These are phyloP conservation scores for Cephus sareptanus DNA, from an alignment of 2,888 invertebrate species.

Conservation along the genomic window DNA sequence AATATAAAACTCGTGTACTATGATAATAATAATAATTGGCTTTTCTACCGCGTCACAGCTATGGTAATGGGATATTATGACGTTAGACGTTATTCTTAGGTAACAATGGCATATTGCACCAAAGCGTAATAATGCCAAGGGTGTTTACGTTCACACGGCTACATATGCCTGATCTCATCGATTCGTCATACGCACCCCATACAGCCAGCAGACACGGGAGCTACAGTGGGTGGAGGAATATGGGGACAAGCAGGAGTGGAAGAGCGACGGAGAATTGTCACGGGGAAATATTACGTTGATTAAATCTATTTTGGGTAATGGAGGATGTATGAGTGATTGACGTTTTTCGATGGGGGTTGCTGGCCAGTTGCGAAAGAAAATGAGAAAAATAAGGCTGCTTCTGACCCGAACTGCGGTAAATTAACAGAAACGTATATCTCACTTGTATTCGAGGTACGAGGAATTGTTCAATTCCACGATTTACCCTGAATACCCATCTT, in stretches of 20 bases:
- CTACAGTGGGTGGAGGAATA: slow-evolving; percentile 5
- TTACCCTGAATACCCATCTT: not conserved
- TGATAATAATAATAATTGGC: not conserved
- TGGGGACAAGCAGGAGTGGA: slow-evolving; percentile 13
- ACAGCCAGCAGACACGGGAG: slow-evolving; percentile 9
- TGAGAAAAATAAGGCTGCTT: slow-evolving; percentile 28
- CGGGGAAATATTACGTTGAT: slow-evolving; percentile 45
- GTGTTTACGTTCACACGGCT: slow-evolving; percentile 53
- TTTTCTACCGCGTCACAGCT: not conserved
- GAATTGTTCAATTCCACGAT: not conserved
- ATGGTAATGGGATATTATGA: not conserved
- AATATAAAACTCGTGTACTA: not conserved
- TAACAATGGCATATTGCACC: slow-evolving; percentile 31
- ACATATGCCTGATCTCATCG: slow-evolving; percentile 55
- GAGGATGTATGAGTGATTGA: slow-evolving; percentile 49
- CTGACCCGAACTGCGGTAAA: not conserved
- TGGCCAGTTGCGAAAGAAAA: slow-evolving; percentile 18
- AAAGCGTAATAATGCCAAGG: slow-evolving; percentile 25
- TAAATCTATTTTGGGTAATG: slow-evolving; percentile 56
- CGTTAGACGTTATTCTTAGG: not conserved
- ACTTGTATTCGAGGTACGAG: not conserved
- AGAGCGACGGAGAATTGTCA: slow-evolving; percentile 34
- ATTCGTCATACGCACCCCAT: slow-evolving; percentile 52
- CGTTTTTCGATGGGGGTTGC: slow-evolving; percentile 17
- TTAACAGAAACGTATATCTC: not conserved